Evolutionary conservation across 2,113 vertebrate genomes (phyloP).

Genomic region (Plecturocebus donacophilus): DNA sequence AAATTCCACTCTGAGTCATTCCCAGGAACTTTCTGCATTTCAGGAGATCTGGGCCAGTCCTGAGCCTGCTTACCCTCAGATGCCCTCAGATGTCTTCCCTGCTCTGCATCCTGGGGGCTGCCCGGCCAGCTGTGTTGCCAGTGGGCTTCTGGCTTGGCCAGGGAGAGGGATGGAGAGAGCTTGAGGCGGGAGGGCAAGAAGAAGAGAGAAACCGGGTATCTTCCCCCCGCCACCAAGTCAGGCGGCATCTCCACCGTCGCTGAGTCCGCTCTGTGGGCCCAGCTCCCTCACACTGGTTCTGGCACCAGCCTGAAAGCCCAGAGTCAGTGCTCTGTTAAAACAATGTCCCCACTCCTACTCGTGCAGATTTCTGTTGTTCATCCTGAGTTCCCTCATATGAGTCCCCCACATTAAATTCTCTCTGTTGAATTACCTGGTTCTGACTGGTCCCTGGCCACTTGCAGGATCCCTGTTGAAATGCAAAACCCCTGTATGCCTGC

Average conservation of each 20-base stretch:
- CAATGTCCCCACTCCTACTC: not conserved
- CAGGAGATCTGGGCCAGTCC: not conserved
- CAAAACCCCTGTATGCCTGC: not conserved
- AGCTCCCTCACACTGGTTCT: not conserved
- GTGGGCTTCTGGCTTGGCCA: not conserved
- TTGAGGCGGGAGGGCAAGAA: not conserved
- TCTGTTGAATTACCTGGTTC: not conserved
- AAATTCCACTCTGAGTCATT: slow-evolving; percentile 49
- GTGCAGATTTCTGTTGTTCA: not conserved
- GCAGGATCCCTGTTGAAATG: not conserved
- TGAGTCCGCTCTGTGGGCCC: not conserved
- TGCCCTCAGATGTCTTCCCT: not conserved
- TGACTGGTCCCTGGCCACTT: not conserved
- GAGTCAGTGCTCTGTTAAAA: not conserved
- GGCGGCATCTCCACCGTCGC: not conserved
- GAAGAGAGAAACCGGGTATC: not conserved
- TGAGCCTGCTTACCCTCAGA: not conserved
- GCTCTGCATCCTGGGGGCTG: not conserved
- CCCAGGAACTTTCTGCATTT: not conserved
- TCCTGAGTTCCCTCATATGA: not conserved
- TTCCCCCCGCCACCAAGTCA: not conserved
- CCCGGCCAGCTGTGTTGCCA: not conserved
- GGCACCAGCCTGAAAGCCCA: not conserved
- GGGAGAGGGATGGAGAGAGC: not conserved
- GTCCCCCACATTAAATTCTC: not conserved